Evolutionary conservation across 2,888 invertebrate species (phyloP), one percentile per base, ranked within the genome.

Genomic region (Piscicola geometra): DNA sequence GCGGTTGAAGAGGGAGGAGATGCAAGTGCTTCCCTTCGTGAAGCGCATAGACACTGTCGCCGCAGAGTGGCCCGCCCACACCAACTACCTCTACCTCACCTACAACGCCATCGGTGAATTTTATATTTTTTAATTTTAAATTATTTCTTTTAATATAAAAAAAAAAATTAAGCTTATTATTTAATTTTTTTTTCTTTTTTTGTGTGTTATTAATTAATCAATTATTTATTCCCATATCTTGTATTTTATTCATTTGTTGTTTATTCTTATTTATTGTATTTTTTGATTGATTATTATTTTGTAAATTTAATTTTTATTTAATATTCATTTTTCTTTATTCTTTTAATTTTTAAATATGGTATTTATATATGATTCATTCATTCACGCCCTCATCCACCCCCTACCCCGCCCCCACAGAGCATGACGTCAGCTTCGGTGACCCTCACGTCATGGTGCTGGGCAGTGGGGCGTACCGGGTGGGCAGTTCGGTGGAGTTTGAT

Each of bases 11-110:
- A 81, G 85, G 0, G 67, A 79, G 28, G 81, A 83, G 64, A 78
- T 79, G 15, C 80, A 80, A 0, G 81, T 85, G 47, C 78, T 74
- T 3, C 85, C 85, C 0, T 82, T 75, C 76, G 93, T 98, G 0
- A 98, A 98, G 86, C 94, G 96, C 88, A 98, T 99, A 79, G 98
- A 99, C 86, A 99, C 98, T 0, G 97, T 99, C 2, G 97, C 99
- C 56, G 99, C 97, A 0, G 99, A 99, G 86, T 99, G 97, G 96
- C 99, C 99, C 0, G 98, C 98, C 0, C 89, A 90, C 47, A 99
- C 99, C 0, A 99, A 99, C 86, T 99, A 99, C 84, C 88, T 99
- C n/a, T 99, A 98, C 83, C 85, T 97, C 36, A 99, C 99, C 0
- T 99, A 99, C 85, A 97, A 95, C 84, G 98, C 92, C 0, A 76